A percentile compares a stretch with the other conserved stretches of the same genome.
phyloP scores from a whole-genome alignment of 2,113 vertebrate species.

The Jacana jacana region DNA sequence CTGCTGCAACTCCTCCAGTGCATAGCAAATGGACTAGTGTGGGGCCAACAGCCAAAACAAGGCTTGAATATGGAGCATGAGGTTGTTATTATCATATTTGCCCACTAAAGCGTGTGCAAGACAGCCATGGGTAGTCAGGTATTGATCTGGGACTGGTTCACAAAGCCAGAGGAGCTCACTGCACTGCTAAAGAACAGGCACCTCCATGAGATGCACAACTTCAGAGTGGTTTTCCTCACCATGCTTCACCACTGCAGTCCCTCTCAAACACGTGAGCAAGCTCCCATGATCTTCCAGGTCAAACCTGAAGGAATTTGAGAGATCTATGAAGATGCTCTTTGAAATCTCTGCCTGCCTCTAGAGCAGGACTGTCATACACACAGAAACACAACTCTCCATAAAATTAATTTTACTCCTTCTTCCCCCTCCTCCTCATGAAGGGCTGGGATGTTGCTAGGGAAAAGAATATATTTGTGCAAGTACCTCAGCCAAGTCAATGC shows the following conservation, averaged over 20 bases:
- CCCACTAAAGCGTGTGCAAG: not conserved
- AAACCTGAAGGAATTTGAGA: not conserved
- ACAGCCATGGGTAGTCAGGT: not conserved
- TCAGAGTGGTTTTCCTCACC: not conserved
- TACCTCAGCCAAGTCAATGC: not conserved
- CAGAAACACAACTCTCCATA: not conserved
- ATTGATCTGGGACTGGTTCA: not conserved
- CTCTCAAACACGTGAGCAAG: not conserved
- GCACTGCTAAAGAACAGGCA: fast-evolving
- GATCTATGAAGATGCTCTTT: not conserved
- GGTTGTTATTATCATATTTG: not conserved
- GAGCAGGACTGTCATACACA: not conserved
- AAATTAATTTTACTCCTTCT: not conserved
- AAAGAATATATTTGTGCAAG: not conserved
- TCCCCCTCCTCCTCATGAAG: not conserved
- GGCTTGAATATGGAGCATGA: not conserved
- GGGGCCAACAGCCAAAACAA: not conserved
- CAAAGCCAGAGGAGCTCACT: fast-evolving
- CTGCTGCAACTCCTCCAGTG: not conserved
- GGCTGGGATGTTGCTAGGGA: not conserved
- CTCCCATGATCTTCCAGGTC: not conserved
- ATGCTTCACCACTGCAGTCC: fast-evolving
- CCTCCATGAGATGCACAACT: not conserved
- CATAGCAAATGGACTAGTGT: not conserved
- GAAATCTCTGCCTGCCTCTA: not conserved